Evolutionary conservation across 2,113 vertebrate genomes (phyloP).

Genomic region (Porphyrio hochstetteri): DNA sequence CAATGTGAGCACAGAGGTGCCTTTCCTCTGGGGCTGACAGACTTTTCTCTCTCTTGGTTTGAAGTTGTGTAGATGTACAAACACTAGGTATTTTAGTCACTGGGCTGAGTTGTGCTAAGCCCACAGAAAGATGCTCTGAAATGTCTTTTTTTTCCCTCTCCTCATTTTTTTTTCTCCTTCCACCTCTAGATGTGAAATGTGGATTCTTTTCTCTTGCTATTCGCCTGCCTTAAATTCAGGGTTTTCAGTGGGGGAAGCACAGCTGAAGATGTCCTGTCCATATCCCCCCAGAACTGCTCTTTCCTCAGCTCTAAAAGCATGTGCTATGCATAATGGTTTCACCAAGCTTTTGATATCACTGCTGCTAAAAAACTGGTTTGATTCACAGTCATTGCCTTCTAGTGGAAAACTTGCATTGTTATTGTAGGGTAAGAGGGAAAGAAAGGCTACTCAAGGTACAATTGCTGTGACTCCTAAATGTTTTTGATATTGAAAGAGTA

Average conservation of each 20-base stretch:
- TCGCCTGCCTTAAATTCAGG: slow-evolving; percentile 67
- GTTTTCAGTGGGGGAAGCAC: neutral
- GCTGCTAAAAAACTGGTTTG: neutral
- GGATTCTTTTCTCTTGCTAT: slow-evolving; percentile 75
- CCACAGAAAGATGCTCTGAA: slow-evolving; percentile 71
- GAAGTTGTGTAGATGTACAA: neutral
- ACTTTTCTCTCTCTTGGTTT: neutral
- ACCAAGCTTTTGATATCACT: neutral
- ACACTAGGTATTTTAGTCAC: neutral
- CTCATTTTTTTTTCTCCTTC: neutral
- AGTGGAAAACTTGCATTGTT: neutral
- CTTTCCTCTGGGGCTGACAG: neutral
- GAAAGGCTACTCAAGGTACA: neutral
- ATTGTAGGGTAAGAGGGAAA: neutral
- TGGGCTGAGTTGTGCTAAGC: slow-evolving; percentile 1
- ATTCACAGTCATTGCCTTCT: neutral
- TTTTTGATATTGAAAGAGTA: neutral
- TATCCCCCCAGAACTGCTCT: neutral
- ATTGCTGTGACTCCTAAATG: neutral
- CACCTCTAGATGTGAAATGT: slow-evolving; percentile 71
- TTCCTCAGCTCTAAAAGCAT: neutral
- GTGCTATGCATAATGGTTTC: neutral
- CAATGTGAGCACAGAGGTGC: neutral
- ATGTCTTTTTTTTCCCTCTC: slow-evolving; percentile 6
- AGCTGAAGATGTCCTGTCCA: neutral